Base-by-base conservation (phyloP, 2,113 vertebrate genomes). In the Petrocephalus zakoni region DNA sequence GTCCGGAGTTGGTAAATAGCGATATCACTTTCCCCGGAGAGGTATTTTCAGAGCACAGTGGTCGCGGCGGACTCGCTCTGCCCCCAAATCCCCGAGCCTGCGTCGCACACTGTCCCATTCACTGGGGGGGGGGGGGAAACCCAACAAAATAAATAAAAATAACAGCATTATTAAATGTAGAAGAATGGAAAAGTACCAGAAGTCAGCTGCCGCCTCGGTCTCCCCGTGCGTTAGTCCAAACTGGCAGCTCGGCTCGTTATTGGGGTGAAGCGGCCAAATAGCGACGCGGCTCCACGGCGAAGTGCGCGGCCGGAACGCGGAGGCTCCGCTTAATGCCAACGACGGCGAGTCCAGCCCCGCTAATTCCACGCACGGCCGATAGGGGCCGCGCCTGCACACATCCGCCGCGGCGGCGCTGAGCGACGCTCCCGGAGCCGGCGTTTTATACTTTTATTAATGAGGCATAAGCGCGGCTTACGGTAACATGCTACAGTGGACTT, bases 251-350 rank as follows among this genome's bases (percentile, higher is more conserved):
- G 90, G 89, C 42, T 90, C 88, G 21, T 22, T 87, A 64, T 21
- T 56, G 64, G 25, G n/a, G 72, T 58, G 55, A 85, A 55, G 25
- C n/a, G 11, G 47, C 83, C 85, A 17, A 11, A 92, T 88, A 88
- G 89, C 92, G 90, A 61, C 89, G 92, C 89, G 86, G 90, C 47
- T 88, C 90, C 64, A 88, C 89, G 88, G 90, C 90, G 84, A 89
- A 90, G 56, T 88, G 92, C 89, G 34, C 88, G 78, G 87, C 51
- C 34, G 42, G 58, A 88, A 52, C 88, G 21, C 83, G 49, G 91
- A 92, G 92, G 91, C 90, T 92, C 88, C 89, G 93, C 92, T 92
- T 92, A 93, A 93, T 93, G 92, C 90, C 89, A 90, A 93, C 91
- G 91, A 92, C 92, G 92, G 83, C 90, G 81, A 88, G 87, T 94